Base-by-base conservation (phyloP, 1,140 invertebrate genomes). In the Cecropterus lyciades region DNA sequence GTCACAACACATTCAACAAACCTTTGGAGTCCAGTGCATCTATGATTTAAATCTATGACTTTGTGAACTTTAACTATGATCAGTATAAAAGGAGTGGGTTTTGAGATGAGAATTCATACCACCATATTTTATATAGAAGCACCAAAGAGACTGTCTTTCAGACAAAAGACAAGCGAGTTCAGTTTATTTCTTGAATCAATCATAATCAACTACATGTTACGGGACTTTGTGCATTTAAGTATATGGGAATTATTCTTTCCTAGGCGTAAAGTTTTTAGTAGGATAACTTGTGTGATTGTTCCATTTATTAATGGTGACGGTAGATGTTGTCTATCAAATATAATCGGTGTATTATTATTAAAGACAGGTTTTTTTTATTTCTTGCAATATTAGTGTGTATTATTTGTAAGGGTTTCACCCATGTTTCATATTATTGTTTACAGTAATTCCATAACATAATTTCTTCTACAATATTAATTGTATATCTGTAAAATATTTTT, bases 401-500 rank as follows among this genome's bases (percentile, higher is more conserved):
- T 43, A 43, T n/a, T 14, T 43, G 4, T 43, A 43, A 9, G 40
- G 13, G 11, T 43, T 43, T 43, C 6, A 11, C 33, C 40, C 13
- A 14, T 6, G 40, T 43, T 13, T 43, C 40, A 43, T 10, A 43
- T n/a, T 40, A 13, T 15, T 37, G n/a, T 37, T 11, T 53, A 53
- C 51, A 13, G 40, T 33, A 30, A 15, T 52, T 53, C 20, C 49
- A 30, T 62, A 51, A 16, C 9, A 43, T 43, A 43, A 48, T 14
- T 24, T 51, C 24, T 51, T 17, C n/a, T 27, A 51, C 24, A 51
- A 30, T 30, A 24, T 51, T 51, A 30, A 27, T 51, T 51, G 24
- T 51, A 30, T 27, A 51, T 30, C 14, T 62, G 57, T 62, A 15
- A 60, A 46, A 20, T 20, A 42, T 15, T 59, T 56, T 57, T 62